These are phyloP conservation scores for Amphiduros pacificus DNA, from an alignment of 2,888 invertebrate species.

Conservation along the genomic window DNA sequence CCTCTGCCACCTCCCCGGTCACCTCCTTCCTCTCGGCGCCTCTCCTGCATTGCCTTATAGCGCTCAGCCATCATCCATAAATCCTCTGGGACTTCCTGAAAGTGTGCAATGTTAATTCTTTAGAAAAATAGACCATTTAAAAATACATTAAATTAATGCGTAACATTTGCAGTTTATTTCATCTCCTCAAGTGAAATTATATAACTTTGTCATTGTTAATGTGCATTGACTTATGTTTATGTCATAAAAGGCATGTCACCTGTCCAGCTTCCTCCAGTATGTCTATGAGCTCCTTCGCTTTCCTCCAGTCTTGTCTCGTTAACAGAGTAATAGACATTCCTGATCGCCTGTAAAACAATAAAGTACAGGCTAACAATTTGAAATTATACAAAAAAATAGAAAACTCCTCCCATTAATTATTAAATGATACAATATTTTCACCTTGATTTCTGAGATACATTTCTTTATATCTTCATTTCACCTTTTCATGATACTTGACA, in stretches of 20 bases:
- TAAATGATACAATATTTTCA: too few relatives aligned
- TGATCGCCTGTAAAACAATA: conserved; percentile 60
- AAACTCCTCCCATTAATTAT: background rate
- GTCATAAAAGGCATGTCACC: too few relatives aligned
- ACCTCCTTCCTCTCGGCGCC: conserved; percentile 51
- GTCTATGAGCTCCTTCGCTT: conserved; percentile 78
- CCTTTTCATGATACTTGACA: too few relatives aligned
- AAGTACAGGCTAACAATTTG: background rate
- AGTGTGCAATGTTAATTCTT: background rate
- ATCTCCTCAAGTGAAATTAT: background rate
- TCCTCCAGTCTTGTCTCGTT: conserved; percentile 76
- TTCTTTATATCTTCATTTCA: too few relatives aligned
- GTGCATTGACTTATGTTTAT: too few relatives aligned
- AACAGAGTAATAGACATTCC: conserved; percentile 84
- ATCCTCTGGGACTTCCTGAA: conserved; percentile 75
- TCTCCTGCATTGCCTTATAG: conserved; percentile 70
- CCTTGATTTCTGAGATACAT: conserved; percentile 13
- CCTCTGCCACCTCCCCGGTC: conserved; percentile 54
- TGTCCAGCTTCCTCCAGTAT: conserved; percentile 86
- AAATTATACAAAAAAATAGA: background rate
- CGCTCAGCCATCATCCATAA: conserved; percentile 76
- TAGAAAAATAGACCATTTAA: background rate
- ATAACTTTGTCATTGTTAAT: too few relatives aligned
- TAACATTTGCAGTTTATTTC: too few relatives aligned
- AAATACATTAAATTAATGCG: background rate